Percentiles rank a stretch among this genome's conserved stretches.
Evolutionary conservation across 2,888 invertebrate genomes (phyloP).

Genomic region (Cantharis nigra): DNA sequence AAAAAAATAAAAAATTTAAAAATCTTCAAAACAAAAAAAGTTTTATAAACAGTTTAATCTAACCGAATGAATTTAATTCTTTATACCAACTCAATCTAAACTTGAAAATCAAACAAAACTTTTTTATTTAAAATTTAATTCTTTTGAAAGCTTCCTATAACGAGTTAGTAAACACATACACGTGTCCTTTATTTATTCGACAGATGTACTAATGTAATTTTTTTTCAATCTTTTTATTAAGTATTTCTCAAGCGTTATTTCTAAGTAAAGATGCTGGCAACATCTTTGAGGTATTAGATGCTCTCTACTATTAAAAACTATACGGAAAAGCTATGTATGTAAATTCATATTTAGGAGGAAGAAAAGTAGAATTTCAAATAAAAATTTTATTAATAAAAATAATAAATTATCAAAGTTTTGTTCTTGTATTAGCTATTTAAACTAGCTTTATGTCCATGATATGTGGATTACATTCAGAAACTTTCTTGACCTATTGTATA

Average conservation of each 20-base stretch:
- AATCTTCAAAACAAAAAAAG: not conserved
- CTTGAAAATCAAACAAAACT: not conserved
- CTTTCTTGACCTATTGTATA: not conserved
- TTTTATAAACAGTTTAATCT: not conserved
- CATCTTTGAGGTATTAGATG: too few relatives aligned
- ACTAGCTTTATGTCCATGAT: not conserved
- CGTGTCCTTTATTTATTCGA: not conserved
- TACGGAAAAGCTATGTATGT: not conserved
- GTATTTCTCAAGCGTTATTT: not conserved
- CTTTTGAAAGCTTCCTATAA: not conserved
- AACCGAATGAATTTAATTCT: not conserved
- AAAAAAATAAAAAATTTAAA: not conserved
- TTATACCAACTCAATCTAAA: not conserved
- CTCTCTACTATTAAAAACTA: too few relatives aligned
- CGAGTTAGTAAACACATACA: not conserved
- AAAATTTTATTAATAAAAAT: not conserved
- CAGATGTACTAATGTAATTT: not conserved
- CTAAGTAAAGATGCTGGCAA: too few relatives aligned
- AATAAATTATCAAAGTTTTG: not conserved
- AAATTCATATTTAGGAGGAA: not conserved
- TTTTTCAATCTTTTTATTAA: not conserved
- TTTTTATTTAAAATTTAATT: not conserved
- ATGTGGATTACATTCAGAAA: not conserved
- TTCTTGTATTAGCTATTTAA: not conserved
- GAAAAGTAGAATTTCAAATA: not conserved